phyloP scores from a whole-genome alignment of 2,797 vertebrate species.

The Philypnodon macrostomus region DNA sequence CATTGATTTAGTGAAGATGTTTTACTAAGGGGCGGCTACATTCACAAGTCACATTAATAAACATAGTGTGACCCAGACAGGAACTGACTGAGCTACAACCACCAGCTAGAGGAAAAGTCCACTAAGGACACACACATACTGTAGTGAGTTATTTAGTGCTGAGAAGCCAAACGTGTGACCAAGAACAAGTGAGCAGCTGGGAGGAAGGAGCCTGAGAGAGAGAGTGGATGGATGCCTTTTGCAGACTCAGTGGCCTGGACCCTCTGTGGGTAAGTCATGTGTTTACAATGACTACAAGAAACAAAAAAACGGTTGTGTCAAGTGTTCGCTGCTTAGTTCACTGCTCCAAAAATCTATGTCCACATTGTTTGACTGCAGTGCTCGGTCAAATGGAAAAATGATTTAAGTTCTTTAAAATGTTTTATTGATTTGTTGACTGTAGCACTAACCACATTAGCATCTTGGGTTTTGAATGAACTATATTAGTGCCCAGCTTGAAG shows the following conservation, averaged over 20 bases:
- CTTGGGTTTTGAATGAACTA: not conserved
- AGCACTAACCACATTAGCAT: constrained; percentile 18
- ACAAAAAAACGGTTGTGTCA: constrained; percentile 8
- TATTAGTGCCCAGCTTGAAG: not conserved
- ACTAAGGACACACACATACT: constrained; percentile 33
- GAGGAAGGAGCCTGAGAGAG: constrained; percentile 61
- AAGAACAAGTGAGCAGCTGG: constrained; percentile 55
- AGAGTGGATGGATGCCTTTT: constrained; percentile 81
- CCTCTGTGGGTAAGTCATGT: constrained; percentile 78
- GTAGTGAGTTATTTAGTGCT: constrained; percentile 23
- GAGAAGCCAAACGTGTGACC: constrained; percentile 42
- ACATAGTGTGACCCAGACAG: constrained; percentile 22
- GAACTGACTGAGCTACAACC: no score
- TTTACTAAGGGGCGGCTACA: constrained; percentile 55
- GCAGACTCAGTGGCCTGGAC: constrained; percentile 83
- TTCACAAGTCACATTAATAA: constrained; percentile 55
- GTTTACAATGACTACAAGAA: constrained; percentile 32
- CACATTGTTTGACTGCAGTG: not conserved
- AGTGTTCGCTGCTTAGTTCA: not conserved
- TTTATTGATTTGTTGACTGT: not conserved
- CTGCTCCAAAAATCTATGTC: constrained; percentile 2
- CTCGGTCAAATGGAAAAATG: no score
- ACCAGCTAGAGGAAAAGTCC: constrained; percentile 41
- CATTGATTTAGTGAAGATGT: constrained; percentile 62
- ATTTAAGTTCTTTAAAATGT: not conserved